A percentile compares a stretch with the other conserved stretches of the same genome.
Conservation (phyloP, 2,113 vertebrate genomes). For the Cyanocitta stelleri region DNA sequence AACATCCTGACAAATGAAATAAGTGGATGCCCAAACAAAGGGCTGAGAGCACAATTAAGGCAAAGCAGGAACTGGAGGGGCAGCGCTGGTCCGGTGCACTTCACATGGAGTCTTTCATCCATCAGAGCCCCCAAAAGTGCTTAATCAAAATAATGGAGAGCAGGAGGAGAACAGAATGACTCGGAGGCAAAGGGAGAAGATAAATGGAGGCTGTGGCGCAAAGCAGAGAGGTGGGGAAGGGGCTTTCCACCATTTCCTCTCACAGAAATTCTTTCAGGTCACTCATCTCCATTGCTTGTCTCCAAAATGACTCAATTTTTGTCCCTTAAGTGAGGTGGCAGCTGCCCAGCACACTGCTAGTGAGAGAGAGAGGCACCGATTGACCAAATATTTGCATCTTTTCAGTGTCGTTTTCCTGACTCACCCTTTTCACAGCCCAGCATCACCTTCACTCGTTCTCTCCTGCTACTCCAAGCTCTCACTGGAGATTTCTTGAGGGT, state of each 20-base stretch:
- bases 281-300: background rate
- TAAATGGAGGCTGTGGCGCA: background rate
- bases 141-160: slow-evolving; percentile 21
- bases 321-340: background rate
- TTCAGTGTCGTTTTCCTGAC: background rate
- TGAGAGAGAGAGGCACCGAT: background rate
- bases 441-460: background rate
- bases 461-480: background rate
- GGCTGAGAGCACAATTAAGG: slow-evolving; percentile 23
- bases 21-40: slow-evolving; percentile 45
- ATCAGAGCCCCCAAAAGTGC: slow-evolving; percentile 12
- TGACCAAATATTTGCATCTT: background rate
- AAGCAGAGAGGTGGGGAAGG: background rate
- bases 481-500: background rate
- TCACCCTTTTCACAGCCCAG: background rate
- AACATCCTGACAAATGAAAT: slow-evolving; percentile 50
- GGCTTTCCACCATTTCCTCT: background rate
- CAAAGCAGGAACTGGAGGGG: slow-evolving; percentile 37
- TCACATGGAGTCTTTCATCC: background rate
- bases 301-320: background rate
- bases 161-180: background rate
- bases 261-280: background rate
- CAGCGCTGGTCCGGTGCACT: slow-evolving; percentile 16
- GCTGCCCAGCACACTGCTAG: background rate
- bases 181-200: background rate